Conservation (phyloP, 1,140 invertebrate genomes). For the Drosophila athabasca region DNA sequence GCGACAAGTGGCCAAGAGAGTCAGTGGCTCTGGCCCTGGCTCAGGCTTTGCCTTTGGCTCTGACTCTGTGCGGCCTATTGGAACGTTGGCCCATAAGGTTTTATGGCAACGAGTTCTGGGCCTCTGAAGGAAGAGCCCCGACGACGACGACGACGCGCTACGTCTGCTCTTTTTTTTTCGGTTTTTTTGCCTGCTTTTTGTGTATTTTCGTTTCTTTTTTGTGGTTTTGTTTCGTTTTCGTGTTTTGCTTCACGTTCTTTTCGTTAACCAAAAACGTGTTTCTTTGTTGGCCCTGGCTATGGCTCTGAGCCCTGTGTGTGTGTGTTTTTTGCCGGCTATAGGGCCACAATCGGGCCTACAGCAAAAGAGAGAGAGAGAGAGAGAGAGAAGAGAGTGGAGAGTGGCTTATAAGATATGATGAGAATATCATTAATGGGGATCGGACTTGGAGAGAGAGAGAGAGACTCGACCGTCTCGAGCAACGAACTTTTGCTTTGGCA, state of each 20-base stretch:
- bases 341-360: conserved; percentile 34
- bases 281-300: conserved; percentile 50
- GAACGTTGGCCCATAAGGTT: conserved; percentile 76
- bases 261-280: conserved; percentile 74
- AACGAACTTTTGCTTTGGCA: conserved; percentile 70
- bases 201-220: conserved; percentile 37
- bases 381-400: conserved; percentile 28
- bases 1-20: conserved; percentile 64
- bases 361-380: conserved; percentile 9
- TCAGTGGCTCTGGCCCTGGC: conserved; percentile 9
- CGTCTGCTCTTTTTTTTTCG: conserved; percentile 24
- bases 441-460: conserved; percentile 11
- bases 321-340: conserved; percentile 57
- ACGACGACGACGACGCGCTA: conserved; percentile 21
- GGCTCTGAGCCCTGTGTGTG: conserved; percentile 14
- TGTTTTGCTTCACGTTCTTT: conserved; percentile 27
- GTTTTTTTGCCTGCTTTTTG: conserved; percentile 15
- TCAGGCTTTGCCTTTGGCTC: neutral
- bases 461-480: conserved; percentile 45
- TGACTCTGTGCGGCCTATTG: conserved; percentile 67
- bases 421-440: conserved; percentile 9
- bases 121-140: conserved; percentile 14
- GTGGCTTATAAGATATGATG: conserved; percentile 34
- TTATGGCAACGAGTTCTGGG: conserved; percentile 45
- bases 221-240: conserved; percentile 19